Evolutionary conservation across 2,888 invertebrate species (phyloP).

Genomic region (Mesoligia furuncula): DNA sequence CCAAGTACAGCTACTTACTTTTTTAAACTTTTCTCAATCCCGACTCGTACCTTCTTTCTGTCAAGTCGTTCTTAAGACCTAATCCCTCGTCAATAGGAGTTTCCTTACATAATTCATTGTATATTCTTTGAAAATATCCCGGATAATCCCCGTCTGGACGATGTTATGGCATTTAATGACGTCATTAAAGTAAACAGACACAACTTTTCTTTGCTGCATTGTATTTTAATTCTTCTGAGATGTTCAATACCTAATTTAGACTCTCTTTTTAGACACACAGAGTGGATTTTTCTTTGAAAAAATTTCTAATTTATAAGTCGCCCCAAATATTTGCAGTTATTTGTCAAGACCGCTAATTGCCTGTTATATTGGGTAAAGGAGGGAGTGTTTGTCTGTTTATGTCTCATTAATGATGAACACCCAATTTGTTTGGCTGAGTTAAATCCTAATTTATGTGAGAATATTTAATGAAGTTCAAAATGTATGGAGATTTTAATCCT

Average conservation of each 20-base stretch:
- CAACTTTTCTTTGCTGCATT: constrained; percentile 80
- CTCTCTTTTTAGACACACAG: background rate
- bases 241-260: constrained; percentile 21
- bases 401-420: constrained; percentile 77
- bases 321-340: constrained; percentile 80
- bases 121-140: constrained; percentile 65
- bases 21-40: constrained; percentile 37
- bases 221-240: constrained; percentile 71
- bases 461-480: constrained; percentile 37
- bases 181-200: constrained; percentile 83
- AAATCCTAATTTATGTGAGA: constrained; percentile 59
- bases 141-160: constrained; percentile 80
- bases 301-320: constrained; percentile 63
- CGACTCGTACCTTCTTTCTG: constrained; percentile 23
- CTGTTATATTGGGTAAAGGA: constrained; percentile 72
- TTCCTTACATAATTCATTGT: constrained; percentile 61
- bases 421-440: constrained; percentile 58
- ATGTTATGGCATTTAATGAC: constrained; percentile 80
- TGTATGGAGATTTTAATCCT: background rate
- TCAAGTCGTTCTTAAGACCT: constrained; percentile 54
- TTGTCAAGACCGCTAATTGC: constrained; percentile 85
- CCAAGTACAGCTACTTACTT: constrained; percentile 14
- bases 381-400: constrained; percentile 74
- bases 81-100: constrained; percentile 60
- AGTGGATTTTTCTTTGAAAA: constrained; percentile 53